Base-by-base conservation (phyloP, 2,888 invertebrate genomes). In the Fragum sueziense region DNA sequence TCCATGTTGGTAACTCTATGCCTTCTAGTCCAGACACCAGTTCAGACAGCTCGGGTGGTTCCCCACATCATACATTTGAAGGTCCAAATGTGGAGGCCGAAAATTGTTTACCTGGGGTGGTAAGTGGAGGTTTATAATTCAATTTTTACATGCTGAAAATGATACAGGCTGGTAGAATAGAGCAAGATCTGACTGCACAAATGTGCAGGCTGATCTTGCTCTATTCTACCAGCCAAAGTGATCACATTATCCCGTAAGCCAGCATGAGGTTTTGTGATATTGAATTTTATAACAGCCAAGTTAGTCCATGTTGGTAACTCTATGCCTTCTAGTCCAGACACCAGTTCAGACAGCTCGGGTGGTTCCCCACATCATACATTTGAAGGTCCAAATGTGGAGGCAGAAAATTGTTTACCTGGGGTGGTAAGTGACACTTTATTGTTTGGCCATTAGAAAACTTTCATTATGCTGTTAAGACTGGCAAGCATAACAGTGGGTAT, bases 281-380 rank as follows among this genome's bases (percentile, higher is more conserved):
- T n/a, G n/a, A n/a, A n/a, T n/a, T n/a, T n/a, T n/a, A 94, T 97
- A 84, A 96, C 96, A 59, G 97, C 96, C 1, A 97, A 97, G 93
- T 93, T 97, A 70, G 95, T 95, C 82, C 96, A 96, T 89, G 95
- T 96, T 9, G 37, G 37, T 34, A 91, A 93, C 81, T 93, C 93
- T 85, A 93, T 94, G 93, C 93, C 94, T 22, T 96, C 96, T 88
- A 97, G 97, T 76, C 97, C 97, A 73, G 99, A 98, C 92, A 97
- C 97, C 74, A 97, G 97, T 90, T 97, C 97, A 76, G 98, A 98
- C 93, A 98, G 98, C 87, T 98, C 98, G 76, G 97, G 97, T 2
- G 97, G 97, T 2, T 98, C 98, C 0, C 98, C 98, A 1, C 97
- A 97, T 84, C 95, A 97, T 91, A 92, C 93, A 27, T 97, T 96